These are phyloP conservation scores for Neoseiulus cucumeris DNA, from an alignment of 1,140 invertebrate genomes.

Conservation along the genomic window DNA sequence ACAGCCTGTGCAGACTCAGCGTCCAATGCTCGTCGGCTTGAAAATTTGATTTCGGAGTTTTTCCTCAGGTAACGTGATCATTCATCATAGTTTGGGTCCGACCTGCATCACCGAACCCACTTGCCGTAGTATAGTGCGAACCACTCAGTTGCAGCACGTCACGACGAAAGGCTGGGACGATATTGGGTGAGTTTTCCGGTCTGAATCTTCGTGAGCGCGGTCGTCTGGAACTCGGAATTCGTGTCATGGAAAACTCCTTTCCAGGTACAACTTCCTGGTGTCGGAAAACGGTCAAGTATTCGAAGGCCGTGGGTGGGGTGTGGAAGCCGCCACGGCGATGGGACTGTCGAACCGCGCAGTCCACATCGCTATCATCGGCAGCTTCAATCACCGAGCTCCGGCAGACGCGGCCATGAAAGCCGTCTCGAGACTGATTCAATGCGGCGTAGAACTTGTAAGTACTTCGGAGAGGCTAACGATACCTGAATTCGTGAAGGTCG, in stretches of 20 bases:
- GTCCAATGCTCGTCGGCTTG: not conserved
- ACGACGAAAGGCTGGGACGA: slow-evolving; percentile 14
- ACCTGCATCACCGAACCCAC: slow-evolving; percentile 8
- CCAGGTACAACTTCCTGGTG: slow-evolving; percentile 20
- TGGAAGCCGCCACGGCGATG: slow-evolving; percentile 16
- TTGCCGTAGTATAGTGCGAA: slow-evolving; percentile 4
- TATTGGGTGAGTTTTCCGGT: not conserved
- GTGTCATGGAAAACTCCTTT: not conserved
- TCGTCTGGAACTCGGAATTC: not conserved
- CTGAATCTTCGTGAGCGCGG: not conserved
- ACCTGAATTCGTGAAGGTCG: no score
- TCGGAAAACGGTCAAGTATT: slow-evolving; percentile 16
- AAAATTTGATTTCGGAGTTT: not conserved
- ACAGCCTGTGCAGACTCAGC: not conserved
- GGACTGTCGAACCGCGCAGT: slow-evolving; percentile 17
- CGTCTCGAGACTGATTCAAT: slow-evolving; percentile 13
- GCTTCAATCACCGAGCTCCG: slow-evolving; percentile 14
- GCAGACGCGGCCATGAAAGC: not conserved
- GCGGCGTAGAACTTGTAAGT: slow-evolving; percentile 13
- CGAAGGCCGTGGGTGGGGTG: slow-evolving; percentile 18
- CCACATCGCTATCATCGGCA: slow-evolving; percentile 20
- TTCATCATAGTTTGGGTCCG: slow-evolving; percentile 14
- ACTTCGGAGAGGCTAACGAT: not conserved
- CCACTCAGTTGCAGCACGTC: slow-evolving; percentile 15
- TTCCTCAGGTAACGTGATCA: slow-evolving; percentile 13